Evolutionary conservation across 2,888 invertebrate species (phyloP), one percentile per base, ranked within the genome.

Genomic region (Agelastica alni): DNA sequence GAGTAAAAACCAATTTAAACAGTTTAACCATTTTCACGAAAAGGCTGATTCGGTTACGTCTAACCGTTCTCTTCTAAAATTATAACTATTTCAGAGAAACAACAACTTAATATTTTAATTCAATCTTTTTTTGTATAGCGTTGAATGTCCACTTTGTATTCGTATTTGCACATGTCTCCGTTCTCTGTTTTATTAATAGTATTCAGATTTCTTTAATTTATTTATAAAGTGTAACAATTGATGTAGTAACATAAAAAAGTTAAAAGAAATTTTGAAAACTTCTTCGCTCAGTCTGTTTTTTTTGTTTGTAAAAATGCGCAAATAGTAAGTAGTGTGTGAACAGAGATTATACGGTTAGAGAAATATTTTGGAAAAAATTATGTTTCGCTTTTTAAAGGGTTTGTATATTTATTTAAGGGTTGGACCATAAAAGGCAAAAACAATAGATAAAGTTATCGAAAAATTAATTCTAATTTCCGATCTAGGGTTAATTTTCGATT

Each of bases 1-100:
- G 37, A 36, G 6, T 26, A 26, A 26, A 17, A 17, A 36, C 9
- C 17, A 16, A 14, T 16, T 12, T 18, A 39, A 20, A 20, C n/a
- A 39, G 20, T 12, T 18, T 12, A 39, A 37, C 17, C 14, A 12
- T 10, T 18, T 12, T 10, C 10, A 18, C 10, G 10, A 20, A 39
- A 39, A 39, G 37, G 37, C 37, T 39, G 37, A 39, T 12, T n/a
- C 4, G 37, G 37, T 39, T 39, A 10, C 10, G 20, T 18, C 6
- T 9, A 16, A 39, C 37, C 20, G 12, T 18, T 39, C 10, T 39
- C 10, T 18, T 18, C 17, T 39, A 39, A 39, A 39, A 20, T 17
- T 39, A 39, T 18, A 39, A 39, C 14, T 39, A 39, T 18, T 39
- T 39, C 37, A 20, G 20, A 18, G 7, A 20, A 39, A n/a, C 17